A percentile compares a stretch with the other conserved stretches of the same genome.
Evolutionary conservation across 2,113 vertebrate species (phyloP).

Genomic region (Labeo catla): DNA sequence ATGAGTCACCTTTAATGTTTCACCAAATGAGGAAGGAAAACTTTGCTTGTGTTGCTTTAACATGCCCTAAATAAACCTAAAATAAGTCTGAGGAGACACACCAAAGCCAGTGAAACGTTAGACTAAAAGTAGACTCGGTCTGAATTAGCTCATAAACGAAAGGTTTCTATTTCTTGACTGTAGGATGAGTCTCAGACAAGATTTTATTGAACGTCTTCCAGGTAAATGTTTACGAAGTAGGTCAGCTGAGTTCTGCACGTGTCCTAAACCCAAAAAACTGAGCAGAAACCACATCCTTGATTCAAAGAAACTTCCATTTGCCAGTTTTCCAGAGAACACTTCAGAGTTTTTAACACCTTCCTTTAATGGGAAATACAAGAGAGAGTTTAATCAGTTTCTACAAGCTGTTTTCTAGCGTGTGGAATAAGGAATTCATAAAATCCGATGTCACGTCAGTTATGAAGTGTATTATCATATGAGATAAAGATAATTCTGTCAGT

Average conservation of each 20-base stretch:
- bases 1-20: neutral
- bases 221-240: slow-evolving; percentile 53
- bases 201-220: neutral
- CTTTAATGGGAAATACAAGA: neutral
- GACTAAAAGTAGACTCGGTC: neutral
- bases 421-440: neutral
- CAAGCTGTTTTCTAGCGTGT: neutral
- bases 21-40: slow-evolving; percentile 1
- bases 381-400: neutral
- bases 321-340: slow-evolving; percentile 67
- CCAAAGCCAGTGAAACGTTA: neutral
- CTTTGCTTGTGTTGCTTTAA: neutral
- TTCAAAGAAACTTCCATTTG: slow-evolving; percentile 60
- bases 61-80: neutral
- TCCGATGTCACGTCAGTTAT: neutral
- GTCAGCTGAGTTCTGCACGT: slow-evolving; percentile 45
- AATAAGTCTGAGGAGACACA: neutral
- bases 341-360: neutral
- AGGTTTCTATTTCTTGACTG: neutral
- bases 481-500: neutral
- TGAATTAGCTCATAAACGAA: neutral
- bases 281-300: slow-evolving; percentile 62
- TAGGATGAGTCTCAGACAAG: neutral
- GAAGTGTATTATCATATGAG: neutral
- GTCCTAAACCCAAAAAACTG: slow-evolving; percentile 24